Conservation (phyloP, 2,113 vertebrate genomes). For the Agapornis roseicollis region DNA sequence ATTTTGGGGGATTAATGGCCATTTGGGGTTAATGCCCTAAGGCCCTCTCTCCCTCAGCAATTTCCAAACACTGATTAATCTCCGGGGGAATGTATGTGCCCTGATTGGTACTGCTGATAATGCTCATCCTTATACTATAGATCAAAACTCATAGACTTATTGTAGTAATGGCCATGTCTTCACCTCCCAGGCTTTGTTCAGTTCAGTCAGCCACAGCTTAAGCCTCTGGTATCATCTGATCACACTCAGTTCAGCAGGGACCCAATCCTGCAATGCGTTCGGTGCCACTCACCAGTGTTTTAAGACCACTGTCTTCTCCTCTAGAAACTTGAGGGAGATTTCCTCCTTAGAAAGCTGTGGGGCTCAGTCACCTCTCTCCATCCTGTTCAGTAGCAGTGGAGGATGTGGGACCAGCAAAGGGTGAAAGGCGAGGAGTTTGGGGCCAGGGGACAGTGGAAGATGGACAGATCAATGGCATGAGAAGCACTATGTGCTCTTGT, state of each 20-base stretch:
- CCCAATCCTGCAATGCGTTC: neutral
- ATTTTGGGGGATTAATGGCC: conserved; percentile 47
- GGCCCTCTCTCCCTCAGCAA: conserved; percentile 28
- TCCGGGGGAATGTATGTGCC: conserved; percentile 55
- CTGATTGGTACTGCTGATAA: conserved; percentile 55
- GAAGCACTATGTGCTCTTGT: rapidly evolving
- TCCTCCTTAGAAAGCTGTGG: neutral
- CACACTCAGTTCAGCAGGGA: neutral
- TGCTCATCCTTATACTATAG: conserved; percentile 54
- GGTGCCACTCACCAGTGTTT: neutral
- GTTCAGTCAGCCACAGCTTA: conserved; percentile 43
- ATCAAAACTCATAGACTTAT: conserved; percentile 34
- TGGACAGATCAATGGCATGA: neutral
- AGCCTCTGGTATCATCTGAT: neutral
- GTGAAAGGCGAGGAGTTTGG: neutral
- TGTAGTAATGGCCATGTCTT: conserved; percentile 55
- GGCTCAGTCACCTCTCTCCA: neutral
- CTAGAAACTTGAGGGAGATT: neutral
- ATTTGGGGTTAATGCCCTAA: conserved; percentile 58
- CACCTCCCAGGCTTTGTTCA: conserved; percentile 24
- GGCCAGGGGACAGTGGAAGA: rapidly evolving
- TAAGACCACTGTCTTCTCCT: neutral
- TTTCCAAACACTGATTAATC: conserved; percentile 59
- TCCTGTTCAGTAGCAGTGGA: neutral
- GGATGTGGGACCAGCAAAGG: neutral